Percentiles rank a stretch among this genome's conserved stretches.
Conservation (phyloP, 2,113 vertebrate genomes). For the Phocoena sinus region DNA sequence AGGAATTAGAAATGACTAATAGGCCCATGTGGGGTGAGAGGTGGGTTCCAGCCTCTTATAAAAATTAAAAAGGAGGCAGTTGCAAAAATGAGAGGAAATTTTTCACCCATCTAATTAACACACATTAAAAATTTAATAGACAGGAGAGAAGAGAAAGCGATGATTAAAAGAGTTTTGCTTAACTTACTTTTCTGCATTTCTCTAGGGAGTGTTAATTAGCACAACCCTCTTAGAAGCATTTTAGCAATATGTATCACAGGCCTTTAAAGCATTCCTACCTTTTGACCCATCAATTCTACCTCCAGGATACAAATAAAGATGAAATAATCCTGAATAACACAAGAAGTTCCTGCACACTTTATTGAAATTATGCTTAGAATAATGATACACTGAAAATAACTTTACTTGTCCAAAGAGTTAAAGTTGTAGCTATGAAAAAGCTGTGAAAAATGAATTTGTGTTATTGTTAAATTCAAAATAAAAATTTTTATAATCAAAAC, state of each 20-base stretch:
- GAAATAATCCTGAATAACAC: neutral
- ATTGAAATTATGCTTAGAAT: neutral
- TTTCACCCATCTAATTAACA: constrained; percentile 52
- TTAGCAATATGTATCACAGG: constrained; percentile 2
- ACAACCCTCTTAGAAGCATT: constrained; percentile 34
- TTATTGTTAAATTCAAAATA: neutral
- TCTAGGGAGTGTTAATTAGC: constrained; percentile 49
- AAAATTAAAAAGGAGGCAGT: constrained; percentile 7
- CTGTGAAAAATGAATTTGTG: neutral
- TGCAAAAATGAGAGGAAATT: neutral
- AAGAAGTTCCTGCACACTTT: neutral
- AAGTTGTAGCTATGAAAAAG: neutral
- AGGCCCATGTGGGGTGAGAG: accelerated
- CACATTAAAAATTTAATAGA: constrained; percentile 58
- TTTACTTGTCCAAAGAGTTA: neutral
- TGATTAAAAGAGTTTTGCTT: constrained; percentile 51
- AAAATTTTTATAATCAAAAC: neutral
- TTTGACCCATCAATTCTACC: constrained; percentile 36
- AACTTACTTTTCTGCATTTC: constrained; percentile 44
- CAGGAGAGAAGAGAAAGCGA: constrained; percentile 38
- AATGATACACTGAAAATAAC: neutral
- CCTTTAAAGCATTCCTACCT: constrained; percentile 19
- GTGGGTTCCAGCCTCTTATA: neutral
- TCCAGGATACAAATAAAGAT: constrained; percentile 28
- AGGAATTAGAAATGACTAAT: neutral